Percentiles rank a stretch among this genome's conserved stretches.
Evolutionary conservation across 2,888 invertebrate species (phyloP).

Genomic region (Linyphia triangularis): DNA sequence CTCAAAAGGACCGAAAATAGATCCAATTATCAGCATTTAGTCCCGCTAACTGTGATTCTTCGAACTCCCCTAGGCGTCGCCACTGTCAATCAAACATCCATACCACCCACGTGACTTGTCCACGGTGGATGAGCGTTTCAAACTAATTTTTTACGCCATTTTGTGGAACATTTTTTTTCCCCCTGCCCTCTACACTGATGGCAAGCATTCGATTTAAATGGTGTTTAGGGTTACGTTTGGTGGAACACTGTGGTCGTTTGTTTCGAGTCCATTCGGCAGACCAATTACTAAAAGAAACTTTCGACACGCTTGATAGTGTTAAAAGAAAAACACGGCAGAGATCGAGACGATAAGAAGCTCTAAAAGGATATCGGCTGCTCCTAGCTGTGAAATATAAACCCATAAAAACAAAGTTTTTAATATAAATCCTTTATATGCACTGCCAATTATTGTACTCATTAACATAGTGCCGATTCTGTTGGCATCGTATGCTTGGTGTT

Average conservation of each 20-base stretch:
- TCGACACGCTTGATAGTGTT: not conserved
- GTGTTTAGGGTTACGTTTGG: slow-evolving; percentile 40
- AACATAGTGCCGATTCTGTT: no score
- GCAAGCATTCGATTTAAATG: slow-evolving; percentile 56
- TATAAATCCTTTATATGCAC: no score
- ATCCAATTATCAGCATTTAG: slow-evolving; percentile 54
- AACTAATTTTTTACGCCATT: slow-evolving; percentile 24
- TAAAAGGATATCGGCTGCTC: no score
- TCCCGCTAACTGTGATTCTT: slow-evolving; percentile 25
- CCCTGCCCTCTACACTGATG: slow-evolving; percentile 5
- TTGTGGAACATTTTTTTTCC: not conserved
- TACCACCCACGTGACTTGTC: slow-evolving; percentile 67
- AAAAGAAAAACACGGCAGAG: not conserved
- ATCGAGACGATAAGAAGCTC: not conserved
- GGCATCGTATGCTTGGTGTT: no score
- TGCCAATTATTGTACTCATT: no score
- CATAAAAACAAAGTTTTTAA: no score
- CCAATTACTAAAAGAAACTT: not conserved
- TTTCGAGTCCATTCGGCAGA: slow-evolving; percentile 13
- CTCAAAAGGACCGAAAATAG: slow-evolving; percentile 48
- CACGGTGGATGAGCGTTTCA: slow-evolving; percentile 1
- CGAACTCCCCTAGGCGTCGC: slow-evolving; percentile 57
- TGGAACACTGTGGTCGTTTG: slow-evolving; percentile 38
- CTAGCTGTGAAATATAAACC: no score
- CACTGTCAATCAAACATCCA: slow-evolving; percentile 62